A percentile compares a stretch with the other conserved stretches of the same genome.
These are phyloP conservation scores for Lasiommata megera DNA, from an alignment of 2,888 invertebrate genomes.

Conservation along the genomic window DNA sequence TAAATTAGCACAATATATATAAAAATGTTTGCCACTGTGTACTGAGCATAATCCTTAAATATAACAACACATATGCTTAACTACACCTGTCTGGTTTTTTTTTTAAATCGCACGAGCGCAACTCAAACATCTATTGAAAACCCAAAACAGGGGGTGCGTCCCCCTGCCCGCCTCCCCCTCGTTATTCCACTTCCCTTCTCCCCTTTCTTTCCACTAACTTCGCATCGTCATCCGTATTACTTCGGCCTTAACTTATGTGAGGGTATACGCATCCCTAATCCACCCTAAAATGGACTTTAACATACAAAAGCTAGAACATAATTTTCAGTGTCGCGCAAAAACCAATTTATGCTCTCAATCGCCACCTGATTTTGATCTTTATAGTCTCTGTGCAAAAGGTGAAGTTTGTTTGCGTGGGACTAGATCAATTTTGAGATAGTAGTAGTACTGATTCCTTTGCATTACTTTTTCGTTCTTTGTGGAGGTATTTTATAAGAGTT, in stretches of 20 bases:
- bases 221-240: conserved; percentile 80
- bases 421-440: conserved; percentile 79
- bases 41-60: conserved; percentile 5
- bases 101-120: conserved; percentile 63
- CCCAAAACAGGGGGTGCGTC: conserved; percentile 72
- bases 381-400: conserved; percentile 29
- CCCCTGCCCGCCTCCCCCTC: conserved; percentile 50
- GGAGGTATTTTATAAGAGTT: conserved; percentile 76
- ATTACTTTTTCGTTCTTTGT: conserved; percentile 80
- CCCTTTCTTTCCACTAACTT: conserved; percentile 80
- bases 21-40: neutral
- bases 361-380: conserved; percentile 45
- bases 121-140: conserved; percentile 80
- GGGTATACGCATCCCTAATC: conserved; percentile 47
- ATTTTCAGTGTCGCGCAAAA: conserved; percentile 43
- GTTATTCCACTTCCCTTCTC: conserved; percentile 68
- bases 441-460: conserved; percentile 77
- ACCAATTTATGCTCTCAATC: conserved; percentile 56
- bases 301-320: conserved; percentile 9
- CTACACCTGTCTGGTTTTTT: conserved; percentile 69
- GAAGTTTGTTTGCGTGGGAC: conserved; percentile 41
- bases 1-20: no score
- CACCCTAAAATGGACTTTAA: conserved; percentile 41
- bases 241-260: conserved; percentile 79
- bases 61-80: conserved; percentile 35